Conservation (phyloP, 2,113 vertebrate genomes). For the Monarcha castaneiventris region DNA sequence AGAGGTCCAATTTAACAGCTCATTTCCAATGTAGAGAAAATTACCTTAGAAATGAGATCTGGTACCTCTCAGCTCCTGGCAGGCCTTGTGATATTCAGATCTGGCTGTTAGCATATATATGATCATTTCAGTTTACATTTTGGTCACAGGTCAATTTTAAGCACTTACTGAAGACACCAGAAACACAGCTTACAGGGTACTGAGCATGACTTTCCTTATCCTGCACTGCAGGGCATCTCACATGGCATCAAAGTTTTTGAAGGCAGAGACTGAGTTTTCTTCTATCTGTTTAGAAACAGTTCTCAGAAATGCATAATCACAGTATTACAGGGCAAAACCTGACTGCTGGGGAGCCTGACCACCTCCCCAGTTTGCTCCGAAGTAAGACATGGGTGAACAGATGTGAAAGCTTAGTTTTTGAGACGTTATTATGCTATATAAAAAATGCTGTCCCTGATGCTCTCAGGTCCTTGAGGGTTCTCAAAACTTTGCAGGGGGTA, state of each 20-base stretch:
- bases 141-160: neutral
- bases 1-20: slow-evolving; percentile 14
- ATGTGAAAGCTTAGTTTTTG: neutral
- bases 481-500: neutral
- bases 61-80: neutral
- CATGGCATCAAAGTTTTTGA: neutral
- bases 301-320: neutral
- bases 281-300: neutral
- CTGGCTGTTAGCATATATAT: neutral
- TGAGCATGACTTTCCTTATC: neutral
- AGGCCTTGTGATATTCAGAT: neutral
- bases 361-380: neutral
- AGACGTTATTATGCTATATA: neutral
- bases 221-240: neutral
- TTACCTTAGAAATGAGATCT: neutral
- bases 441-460: neutral
- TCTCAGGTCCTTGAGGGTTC: neutral
- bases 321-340: neutral
- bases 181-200: fast-evolving
- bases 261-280: neutral
- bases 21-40: slow-evolving; percentile 18
- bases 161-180: neutral
- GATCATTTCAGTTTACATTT: neutral
- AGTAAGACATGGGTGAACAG: neutral
- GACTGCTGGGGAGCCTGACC: neutral